Conservation (phyloP, 2,888 invertebrate species). For the Scaptomyza flava region DNA sequence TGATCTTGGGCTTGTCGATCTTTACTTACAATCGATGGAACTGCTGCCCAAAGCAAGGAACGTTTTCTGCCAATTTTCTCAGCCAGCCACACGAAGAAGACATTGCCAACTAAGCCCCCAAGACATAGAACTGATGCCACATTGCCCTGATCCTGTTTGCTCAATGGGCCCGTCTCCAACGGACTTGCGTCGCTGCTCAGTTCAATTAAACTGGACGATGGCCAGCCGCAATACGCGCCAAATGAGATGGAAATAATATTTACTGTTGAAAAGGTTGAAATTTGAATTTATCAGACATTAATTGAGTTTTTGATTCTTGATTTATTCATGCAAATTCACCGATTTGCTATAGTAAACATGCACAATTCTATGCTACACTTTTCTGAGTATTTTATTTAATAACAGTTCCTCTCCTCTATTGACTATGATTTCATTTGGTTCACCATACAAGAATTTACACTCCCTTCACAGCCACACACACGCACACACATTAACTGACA, state of each 20-base stretch:
- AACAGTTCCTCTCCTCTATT: too few relatives aligned
- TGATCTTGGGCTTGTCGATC: rapidly evolving
- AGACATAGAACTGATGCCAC: slow-evolving; percentile 81
- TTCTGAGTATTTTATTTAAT: too few relatives aligned
- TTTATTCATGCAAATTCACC: background rate
- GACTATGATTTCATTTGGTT: background rate
- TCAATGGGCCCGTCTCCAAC: slow-evolving; percentile 77
- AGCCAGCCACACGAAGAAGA: slow-evolving; percentile 81
- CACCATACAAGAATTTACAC: background rate
- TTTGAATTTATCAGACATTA: background rate
- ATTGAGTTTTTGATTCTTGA: background rate
- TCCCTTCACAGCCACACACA: background rate
- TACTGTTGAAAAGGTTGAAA: slow-evolving; percentile 12
- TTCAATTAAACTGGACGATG: slow-evolving; percentile 81
- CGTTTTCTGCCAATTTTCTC: slow-evolving; percentile 80
- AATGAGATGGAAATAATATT: slow-evolving; percentile 80
- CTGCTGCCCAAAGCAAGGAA: slow-evolving; percentile 66
- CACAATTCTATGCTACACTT: background rate
- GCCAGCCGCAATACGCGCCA: slow-evolving; percentile 83
- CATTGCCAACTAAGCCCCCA: slow-evolving; percentile 80
- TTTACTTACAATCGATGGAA: slow-evolving; percentile 79
- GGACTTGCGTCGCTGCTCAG: slow-evolving; percentile 74
- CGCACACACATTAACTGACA: too few relatives aligned
- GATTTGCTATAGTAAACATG: background rate
- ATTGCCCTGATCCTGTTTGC: slow-evolving; percentile 80